phyloP scores from a whole-genome alignment of 1,140 invertebrate genomes.

The Polyergus mexicanus region DNA sequence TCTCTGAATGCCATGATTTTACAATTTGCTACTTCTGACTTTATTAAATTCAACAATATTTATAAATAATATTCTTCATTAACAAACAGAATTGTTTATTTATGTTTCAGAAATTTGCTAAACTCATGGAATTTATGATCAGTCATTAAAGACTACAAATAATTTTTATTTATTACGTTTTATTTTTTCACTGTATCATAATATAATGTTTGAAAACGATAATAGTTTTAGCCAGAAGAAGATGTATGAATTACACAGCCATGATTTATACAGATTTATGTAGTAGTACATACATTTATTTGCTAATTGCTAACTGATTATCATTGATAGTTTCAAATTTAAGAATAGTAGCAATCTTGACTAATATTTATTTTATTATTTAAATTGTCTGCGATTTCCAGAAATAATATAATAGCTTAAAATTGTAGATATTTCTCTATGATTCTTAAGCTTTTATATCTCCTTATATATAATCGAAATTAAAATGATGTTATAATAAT shows the following conservation, averaged over 20 bases:
- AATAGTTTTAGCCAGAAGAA: background rate
- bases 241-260: slow-evolving; percentile 17
- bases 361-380: background rate
- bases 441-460: background rate
- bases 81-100: background rate
- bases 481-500: background rate
- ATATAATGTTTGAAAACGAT: background rate
- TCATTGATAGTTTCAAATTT: background rate
- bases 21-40: slow-evolving; percentile 25
- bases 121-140: background rate
- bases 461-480: background rate
- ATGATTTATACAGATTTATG: background rate
- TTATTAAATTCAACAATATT: background rate
- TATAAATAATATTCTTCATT: background rate
- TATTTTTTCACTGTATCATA: background rate
- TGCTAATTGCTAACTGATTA: slow-evolving; percentile 24
- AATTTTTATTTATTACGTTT: background rate
- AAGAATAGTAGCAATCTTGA: background rate
- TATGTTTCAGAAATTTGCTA: background rate
- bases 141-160: background rate
- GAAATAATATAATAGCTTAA: background rate
- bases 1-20: slow-evolving; percentile 17
- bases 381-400: background rate
- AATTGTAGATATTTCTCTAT: background rate
- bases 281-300: background rate